phyloP scores from a whole-genome alignment of 2,797 vertebrate genomes.

The Erpetoichthys calabaricus region DNA sequence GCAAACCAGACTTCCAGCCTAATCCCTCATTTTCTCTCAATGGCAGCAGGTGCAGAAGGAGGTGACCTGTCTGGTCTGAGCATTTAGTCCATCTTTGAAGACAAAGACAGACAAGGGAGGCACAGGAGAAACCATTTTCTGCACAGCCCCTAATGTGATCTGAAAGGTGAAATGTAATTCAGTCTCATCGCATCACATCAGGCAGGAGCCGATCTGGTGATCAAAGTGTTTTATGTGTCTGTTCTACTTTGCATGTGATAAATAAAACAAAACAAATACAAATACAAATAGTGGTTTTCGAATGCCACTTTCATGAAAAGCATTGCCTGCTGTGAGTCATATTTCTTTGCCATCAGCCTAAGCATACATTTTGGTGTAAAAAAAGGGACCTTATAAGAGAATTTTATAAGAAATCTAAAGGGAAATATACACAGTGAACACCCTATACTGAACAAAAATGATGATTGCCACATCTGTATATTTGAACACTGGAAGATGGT shows the following conservation, averaged over 20 bases:
- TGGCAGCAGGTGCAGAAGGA: conserved; percentile 48
- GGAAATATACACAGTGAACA: no score
- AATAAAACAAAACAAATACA: not conserved
- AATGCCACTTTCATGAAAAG: not conserved
- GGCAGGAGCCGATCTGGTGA: not conserved
- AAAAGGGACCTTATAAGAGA: no score
- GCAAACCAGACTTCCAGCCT: no score
- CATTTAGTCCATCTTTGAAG: conserved; percentile 51
- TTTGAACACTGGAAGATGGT: no score
- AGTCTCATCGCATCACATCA: not conserved
- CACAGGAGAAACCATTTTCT: not conserved
- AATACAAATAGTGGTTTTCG: not conserved
- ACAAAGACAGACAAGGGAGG: conserved; percentile 11
- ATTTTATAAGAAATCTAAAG: no score
- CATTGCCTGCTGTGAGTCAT: not conserved
- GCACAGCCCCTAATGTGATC: not conserved
- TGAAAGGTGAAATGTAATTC: conserved; percentile 3
- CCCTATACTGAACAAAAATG: no score
- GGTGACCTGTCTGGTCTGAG: conserved; percentile 49
- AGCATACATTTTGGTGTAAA: not conserved
- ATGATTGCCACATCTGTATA: no score
- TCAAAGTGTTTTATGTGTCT: not conserved
- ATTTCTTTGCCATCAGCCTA: not conserved
- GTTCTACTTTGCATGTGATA: not conserved
- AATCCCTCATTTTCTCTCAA: no score